Percentiles rank a stretch among this genome's conserved stretches.
These are phyloP conservation scores for Caradrina clavipalpis DNA, from an alignment of 2,888 invertebrate genomes.

Conservation along the genomic window DNA sequence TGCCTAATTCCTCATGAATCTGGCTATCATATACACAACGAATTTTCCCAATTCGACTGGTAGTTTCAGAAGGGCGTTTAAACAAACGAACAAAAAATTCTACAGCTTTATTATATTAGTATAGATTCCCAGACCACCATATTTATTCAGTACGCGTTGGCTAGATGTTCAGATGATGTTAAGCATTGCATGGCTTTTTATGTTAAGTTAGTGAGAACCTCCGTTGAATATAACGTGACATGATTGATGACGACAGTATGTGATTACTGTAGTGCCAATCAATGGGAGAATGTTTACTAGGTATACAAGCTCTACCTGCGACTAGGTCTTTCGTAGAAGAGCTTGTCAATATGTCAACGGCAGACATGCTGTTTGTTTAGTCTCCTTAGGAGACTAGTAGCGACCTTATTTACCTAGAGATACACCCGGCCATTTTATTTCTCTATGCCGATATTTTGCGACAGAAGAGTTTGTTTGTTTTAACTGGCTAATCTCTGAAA, in stretches of 20 bases:
- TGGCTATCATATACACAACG: too few species aligned
- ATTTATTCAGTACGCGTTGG: constrained; percentile 54
- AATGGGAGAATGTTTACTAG: constrained; percentile 59
- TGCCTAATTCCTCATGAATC: too few species aligned
- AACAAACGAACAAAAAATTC: too few species aligned
- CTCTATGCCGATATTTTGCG: not conserved
- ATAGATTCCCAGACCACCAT: constrained; percentile 30
- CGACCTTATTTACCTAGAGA: constrained; percentile 26
- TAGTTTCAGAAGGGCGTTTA: too few species aligned
- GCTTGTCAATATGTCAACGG: constrained; percentile 55
- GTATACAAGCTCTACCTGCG: not conserved
- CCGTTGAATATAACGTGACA: constrained; percentile 55
- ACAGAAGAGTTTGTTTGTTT: too few species aligned
- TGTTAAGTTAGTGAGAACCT: constrained; percentile 57
- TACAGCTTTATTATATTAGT: too few species aligned
- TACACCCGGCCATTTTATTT: constrained; percentile 6
- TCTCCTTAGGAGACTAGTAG: not conserved
- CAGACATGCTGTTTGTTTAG: constrained; percentile 55
- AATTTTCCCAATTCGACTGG: too few species aligned
- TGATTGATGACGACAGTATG: constrained; percentile 46
- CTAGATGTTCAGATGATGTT: constrained; percentile 54
- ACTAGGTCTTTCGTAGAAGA: constrained; percentile 37
- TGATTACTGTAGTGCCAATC: constrained; percentile 66
- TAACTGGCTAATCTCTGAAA: too few species aligned
- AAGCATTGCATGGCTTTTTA: constrained; percentile 61